Conservation (phyloP, 2,888 invertebrate genomes). For the Sussaba pulchella region DNA sequence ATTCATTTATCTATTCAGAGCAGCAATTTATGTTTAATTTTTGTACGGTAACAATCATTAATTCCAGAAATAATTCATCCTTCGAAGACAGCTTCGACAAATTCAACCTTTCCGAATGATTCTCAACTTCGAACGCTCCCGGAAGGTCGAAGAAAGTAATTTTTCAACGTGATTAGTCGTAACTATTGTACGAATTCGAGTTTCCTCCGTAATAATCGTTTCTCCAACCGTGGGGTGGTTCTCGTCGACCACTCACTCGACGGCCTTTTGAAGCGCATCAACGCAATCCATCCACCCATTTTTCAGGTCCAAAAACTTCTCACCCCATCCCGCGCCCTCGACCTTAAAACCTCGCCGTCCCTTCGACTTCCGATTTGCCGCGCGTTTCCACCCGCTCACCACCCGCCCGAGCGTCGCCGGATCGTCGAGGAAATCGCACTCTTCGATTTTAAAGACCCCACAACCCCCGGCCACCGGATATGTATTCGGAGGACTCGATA, state of each 20-base stretch:
- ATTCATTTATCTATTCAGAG: too few relatives aligned
- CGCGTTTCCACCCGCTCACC: too few relatives aligned
- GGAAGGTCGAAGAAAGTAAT: neutral
- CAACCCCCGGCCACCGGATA: slow-evolving; percentile 80
- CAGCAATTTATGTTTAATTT: too few relatives aligned
- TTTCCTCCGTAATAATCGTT: slow-evolving; percentile 57
- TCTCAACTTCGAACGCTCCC: too few relatives aligned
- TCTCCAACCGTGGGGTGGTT: slow-evolving; percentile 35
- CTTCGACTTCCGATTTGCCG: slow-evolving; percentile 61
- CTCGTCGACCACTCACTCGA: neutral
- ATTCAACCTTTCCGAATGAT: too few relatives aligned
- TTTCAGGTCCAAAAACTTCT: slow-evolving; percentile 48
- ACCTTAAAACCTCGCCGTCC: slow-evolving; percentile 15
- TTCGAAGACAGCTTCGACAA: too few relatives aligned
- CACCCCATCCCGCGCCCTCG: slow-evolving; percentile 7
- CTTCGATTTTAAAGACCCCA: slow-evolving; percentile 75
- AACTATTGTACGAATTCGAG: slow-evolving; percentile 45
- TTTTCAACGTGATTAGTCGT: slow-evolving; percentile 51
- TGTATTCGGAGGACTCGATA: slow-evolving; percentile 79
- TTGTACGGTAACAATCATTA: neutral
- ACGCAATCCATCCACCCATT: slow-evolving; percentile 38
- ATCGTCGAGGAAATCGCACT: slow-evolving; percentile 70
- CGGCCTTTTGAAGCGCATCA: slow-evolving; percentile 22
- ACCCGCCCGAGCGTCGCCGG: too few relatives aligned
- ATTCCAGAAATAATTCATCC: neutral